Evolutionary conservation across 2,797 vertebrate species (phyloP), one percentile per base, ranked within the genome.

Genomic region (Harpagifer antarcticus): DNA sequence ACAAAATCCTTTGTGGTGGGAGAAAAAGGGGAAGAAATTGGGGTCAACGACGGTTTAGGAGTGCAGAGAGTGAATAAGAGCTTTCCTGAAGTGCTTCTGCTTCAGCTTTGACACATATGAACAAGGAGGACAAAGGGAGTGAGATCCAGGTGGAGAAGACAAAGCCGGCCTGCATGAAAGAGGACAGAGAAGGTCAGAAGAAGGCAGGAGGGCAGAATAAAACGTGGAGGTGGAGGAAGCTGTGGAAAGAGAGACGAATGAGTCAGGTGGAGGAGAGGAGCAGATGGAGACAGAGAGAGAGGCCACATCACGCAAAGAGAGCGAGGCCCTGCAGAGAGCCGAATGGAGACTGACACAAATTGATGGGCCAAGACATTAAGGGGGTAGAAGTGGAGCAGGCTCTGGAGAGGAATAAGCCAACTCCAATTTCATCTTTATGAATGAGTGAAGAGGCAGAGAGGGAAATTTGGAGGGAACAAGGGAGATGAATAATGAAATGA

Each of bases 281-380:
- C 90, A 93, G 86, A 92, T 91, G 89, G 90, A 91, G 85, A 75
- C 58, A 60, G 62, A 76, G 79, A 79, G 77, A 68, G 74, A 83
- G 76, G 77, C 76, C 67, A 27, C 27, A 60, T 78, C 81, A 83
- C 60, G 13, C 69, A 66, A 86, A 68, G 66, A 87, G 59, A 82
- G 77, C 57, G 48, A 88, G 82, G 67, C 67, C 50, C 82, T 82
- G 66, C 60, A 43, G 82, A 72, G 79, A 86, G 82, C 76, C 58
- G 61, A 87, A 85, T 76, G 81, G 66, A 86, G 85, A 80, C 83
- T 87, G 89, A 89, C 88, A 90, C 76, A 85, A 88, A 89, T 76
- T 86, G 81, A 91, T 87, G 84, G 81, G 63, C 79, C 44, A 49
- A 87, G 78, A 85, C 77, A 85, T 88, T 81, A 78, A 74, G 78